These are phyloP conservation scores for Uropsilus gracilis DNA, from an alignment of 2,113 vertebrate species.

Conservation along the genomic window DNA sequence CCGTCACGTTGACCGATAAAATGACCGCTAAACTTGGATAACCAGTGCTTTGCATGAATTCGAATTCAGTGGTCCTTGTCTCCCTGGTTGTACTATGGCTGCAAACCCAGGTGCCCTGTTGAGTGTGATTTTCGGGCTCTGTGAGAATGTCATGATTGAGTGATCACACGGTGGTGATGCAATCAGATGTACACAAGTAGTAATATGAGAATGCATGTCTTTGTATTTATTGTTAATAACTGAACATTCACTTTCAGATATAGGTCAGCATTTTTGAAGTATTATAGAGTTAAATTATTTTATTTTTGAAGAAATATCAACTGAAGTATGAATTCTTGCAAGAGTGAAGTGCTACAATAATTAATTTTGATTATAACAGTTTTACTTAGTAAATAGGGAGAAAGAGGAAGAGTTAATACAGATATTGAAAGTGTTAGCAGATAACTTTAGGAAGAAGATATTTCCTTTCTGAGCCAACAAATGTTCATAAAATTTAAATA, in stretches of 20 bases:
- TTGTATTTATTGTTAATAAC: neutral
- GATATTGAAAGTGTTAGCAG: constrained; percentile 21
- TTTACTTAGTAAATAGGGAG: constrained; percentile 40
- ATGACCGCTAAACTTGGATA: neutral
- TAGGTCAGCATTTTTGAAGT: neutral
- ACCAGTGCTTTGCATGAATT: neutral
- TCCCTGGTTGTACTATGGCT: neutral
- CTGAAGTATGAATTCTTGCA: constrained; percentile 28
- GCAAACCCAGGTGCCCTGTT: neutral
- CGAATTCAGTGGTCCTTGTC: neutral
- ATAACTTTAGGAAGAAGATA: constrained; percentile 54
- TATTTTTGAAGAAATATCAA: neutral
- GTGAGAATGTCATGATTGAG: neutral
- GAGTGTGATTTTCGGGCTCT: neutral
- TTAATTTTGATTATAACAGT: constrained; percentile 56
- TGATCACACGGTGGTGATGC: neutral
- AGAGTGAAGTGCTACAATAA: constrained; percentile 22
- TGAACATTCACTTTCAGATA: constrained; percentile 34
- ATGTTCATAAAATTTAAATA: constrained; percentile 64
- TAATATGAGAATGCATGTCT: neutral
- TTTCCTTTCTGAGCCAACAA: constrained; percentile 51
- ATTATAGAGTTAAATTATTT: neutral
- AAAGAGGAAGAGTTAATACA: neutral
- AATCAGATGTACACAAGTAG: neutral
- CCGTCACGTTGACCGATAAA: neutral